Evolutionary conservation across 1,140 invertebrate genomes (phyloP).

Genomic region (Triops longicaudatus): DNA sequence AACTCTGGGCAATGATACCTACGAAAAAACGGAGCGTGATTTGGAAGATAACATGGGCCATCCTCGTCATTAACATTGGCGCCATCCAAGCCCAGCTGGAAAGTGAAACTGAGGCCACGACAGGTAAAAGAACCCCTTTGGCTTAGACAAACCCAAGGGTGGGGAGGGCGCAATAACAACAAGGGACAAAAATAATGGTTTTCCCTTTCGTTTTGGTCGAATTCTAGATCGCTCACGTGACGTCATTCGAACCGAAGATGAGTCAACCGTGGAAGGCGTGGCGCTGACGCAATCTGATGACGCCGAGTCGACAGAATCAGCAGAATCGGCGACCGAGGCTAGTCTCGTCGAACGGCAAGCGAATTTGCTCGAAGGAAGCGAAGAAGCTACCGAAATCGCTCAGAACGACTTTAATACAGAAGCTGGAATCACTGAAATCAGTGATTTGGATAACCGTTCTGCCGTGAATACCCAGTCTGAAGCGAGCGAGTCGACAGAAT

Average conservation of each 20-base stretch:
- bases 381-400: neutral
- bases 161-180: no score
- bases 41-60: conserved; percentile 1
- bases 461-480: neutral
- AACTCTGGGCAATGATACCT: neutral
- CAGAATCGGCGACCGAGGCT: neutral
- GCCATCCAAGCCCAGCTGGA: neutral
- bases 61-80: neutral
- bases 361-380: neutral
- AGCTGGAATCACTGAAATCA: neutral
- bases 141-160: neutral
- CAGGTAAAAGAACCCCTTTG: neutral
- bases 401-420: neutral
- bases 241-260: neutral
- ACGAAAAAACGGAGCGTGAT: neutral
- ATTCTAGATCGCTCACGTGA: neutral
- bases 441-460: neutral
- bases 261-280: neutral
- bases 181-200: no score
- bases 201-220: no score
- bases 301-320: neutral
- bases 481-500: neutral
- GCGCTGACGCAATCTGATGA: neutral
- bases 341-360: neutral
- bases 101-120: neutral